phyloP scores from a whole-genome alignment of 2,113 vertebrate genomes.

The Triplophysa siluroides region DNA sequence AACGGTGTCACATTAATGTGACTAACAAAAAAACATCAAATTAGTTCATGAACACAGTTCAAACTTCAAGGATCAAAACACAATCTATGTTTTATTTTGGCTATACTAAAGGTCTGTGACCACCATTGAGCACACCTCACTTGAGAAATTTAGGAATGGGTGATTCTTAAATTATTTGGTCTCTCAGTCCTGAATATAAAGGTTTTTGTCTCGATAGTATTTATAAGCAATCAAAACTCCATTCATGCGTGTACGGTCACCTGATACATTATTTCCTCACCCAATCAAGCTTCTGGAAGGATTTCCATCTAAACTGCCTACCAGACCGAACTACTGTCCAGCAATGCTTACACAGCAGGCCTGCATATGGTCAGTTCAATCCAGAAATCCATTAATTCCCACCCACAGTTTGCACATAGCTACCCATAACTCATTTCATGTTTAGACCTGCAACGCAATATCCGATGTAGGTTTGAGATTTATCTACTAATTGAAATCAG shows the following conservation, averaged over 20 bases:
- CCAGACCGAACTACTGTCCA: slow-evolving; percentile 43
- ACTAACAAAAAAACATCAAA: not conserved
- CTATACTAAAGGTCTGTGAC: too few species aligned
- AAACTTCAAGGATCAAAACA: too few species aligned
- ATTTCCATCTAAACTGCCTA: slow-evolving; percentile 39
- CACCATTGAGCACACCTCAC: too few species aligned
- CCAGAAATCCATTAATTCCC: slow-evolving; percentile 39
- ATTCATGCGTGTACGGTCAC: slow-evolving; percentile 36
- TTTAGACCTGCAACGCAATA: slow-evolving; percentile 33
- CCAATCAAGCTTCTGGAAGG: slow-evolving; percentile 48
- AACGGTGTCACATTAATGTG: not conserved
- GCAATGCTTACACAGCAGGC: slow-evolving; percentile 39
- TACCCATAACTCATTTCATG: slow-evolving; percentile 19
- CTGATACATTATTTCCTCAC: slow-evolving; percentile 41
- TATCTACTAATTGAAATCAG: not conserved
- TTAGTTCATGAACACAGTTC: too few species aligned
- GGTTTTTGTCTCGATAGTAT: not conserved
- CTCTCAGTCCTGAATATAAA: too few species aligned
- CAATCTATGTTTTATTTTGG: too few species aligned
- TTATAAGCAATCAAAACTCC: slow-evolving; percentile 4
- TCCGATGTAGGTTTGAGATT: slow-evolving; percentile 14
- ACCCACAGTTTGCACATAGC: slow-evolving; percentile 51
- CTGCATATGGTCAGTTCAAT: slow-evolving; percentile 41
- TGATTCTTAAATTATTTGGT: too few species aligned
- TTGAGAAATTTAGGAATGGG: too few species aligned